Percentiles rank a stretch among this genome's conserved stretches.
These are phyloP conservation scores for Paradoxurus hermaphroditus DNA, from an alignment of 2,113 vertebrate genomes.

Conservation along the genomic window DNA sequence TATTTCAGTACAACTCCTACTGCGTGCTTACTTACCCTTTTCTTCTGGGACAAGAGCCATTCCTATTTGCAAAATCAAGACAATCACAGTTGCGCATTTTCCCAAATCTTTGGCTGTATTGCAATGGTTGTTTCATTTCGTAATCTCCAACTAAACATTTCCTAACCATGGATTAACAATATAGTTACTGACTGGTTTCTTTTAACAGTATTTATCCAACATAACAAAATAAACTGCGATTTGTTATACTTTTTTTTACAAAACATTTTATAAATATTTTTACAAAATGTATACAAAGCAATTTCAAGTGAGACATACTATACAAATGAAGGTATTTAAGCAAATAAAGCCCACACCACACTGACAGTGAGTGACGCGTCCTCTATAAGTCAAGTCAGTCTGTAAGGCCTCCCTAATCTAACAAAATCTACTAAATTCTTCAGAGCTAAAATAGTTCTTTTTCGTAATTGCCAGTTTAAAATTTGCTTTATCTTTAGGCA, in stretches of 20 bases:
- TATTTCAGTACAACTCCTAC: background rate
- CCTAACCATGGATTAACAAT: constrained; percentile 90
- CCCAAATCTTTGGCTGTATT: constrained; percentile 94
- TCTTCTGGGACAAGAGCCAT: constrained; percentile 65
- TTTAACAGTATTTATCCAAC: constrained; percentile 92
- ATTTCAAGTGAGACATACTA: constrained; percentile 92
- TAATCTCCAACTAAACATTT: constrained; percentile 90
- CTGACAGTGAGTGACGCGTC: constrained; percentile 86
- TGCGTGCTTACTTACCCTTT: constrained; percentile 56
- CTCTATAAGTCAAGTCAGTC: constrained; percentile 87
- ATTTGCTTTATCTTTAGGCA: constrained; percentile 85
- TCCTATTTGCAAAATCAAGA: constrained; percentile 86
- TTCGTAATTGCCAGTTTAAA: constrained; percentile 86
- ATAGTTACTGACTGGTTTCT: constrained; percentile 89
- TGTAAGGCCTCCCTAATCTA: constrained; percentile 89
- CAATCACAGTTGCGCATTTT: constrained; percentile 87
- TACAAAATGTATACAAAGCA: constrained; percentile 96
- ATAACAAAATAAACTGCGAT: constrained; percentile 95
- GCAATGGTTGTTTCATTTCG: constrained; percentile 90
- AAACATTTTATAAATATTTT: constrained; percentile 94
- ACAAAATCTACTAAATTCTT: constrained; percentile 84
- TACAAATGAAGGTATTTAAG: constrained; percentile 92
- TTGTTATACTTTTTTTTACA: constrained; percentile 90
- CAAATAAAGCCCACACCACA: constrained; percentile 89
- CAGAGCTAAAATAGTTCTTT: constrained; percentile 81